A percentile compares a stretch with the other conserved stretches of the same genome.
These are phyloP conservation scores for Litoditis marina DNA, from an alignment of 2,888 invertebrate species.

Conservation along the genomic window DNA sequence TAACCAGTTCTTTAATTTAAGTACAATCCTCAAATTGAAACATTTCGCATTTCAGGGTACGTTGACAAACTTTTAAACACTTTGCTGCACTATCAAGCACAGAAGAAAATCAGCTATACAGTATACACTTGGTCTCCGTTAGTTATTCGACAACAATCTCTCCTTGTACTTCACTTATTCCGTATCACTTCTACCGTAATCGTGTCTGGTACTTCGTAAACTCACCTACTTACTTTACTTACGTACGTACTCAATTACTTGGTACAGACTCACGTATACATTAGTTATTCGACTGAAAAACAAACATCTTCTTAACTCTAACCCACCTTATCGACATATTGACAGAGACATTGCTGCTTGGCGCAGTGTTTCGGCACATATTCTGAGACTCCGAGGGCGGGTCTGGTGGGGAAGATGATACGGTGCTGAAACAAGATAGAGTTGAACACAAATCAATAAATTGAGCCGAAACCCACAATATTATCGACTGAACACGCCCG, in stretches of 20 bases:
- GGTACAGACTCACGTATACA: not conserved
- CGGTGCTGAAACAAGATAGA: slow-evolving; percentile 46
- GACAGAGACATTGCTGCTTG: slow-evolving; percentile 55
- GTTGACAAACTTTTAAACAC: no score
- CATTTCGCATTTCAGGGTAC: no score
- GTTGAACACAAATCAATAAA: no score
- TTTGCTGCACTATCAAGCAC: no score
- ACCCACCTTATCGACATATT: slow-evolving; percentile 53
- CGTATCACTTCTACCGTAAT: not conserved
- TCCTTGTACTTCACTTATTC: not conserved
- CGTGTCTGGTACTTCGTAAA: not conserved
- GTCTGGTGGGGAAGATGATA: slow-evolving; percentile 54
- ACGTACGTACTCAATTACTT: not conserved
- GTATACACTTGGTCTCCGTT: no score
- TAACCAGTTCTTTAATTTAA: no score
- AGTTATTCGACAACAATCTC: not conserved
- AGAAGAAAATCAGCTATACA: no score
- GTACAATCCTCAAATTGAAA: no score
- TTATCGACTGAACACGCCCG: no score
- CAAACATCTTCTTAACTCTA: not conserved
- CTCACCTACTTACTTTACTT: no score
- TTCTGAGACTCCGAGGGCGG: slow-evolving; percentile 55
- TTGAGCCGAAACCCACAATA: no score
- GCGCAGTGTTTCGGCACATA: slow-evolving; percentile 56
- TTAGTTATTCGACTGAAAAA: no score